Conservation (phyloP, 2,888 invertebrate species). For the Mesorhabditis spiculigera region DNA sequence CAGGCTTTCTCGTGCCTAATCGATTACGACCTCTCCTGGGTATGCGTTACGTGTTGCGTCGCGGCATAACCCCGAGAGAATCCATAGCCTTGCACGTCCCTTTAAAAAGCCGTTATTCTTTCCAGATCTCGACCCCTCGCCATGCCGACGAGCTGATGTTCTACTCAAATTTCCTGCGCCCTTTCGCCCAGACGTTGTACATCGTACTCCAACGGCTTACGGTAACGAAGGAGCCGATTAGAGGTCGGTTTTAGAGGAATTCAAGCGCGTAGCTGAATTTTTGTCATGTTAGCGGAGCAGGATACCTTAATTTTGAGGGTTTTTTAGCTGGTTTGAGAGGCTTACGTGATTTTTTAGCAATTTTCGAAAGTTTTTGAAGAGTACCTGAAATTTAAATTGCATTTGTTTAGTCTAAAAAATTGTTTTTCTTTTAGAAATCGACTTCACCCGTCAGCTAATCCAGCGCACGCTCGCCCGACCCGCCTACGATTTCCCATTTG, state of each 20-base stretch:
- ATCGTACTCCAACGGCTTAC: slow-evolving; percentile 22
- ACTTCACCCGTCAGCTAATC: slow-evolving; percentile 26
- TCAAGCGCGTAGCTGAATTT: neutral
- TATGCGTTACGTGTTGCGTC: no score
- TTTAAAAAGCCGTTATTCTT: neutral
- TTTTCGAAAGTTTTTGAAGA: no score
- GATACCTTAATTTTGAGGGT: neutral
- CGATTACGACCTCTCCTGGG: no score
- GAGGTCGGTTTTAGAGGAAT: neutral
- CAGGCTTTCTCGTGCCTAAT: no score
- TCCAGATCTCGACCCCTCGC: slow-evolving; percentile 7
- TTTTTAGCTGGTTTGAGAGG: neutral
- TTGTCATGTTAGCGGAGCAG: slow-evolving; percentile 1
- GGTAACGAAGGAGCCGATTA: slow-evolving; percentile 11
- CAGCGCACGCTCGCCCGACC: slow-evolving; percentile 17
- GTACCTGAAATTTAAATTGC: slow-evolving; percentile 6
- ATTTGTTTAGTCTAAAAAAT: neutral
- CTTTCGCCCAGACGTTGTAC: slow-evolving; percentile 43
- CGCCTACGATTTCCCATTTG: slow-evolving; percentile 14
- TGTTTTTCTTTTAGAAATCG: slow-evolving; percentile 21
- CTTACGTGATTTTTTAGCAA: neutral
- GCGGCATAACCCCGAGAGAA: no score
- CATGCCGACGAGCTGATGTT: slow-evolving; percentile 27
- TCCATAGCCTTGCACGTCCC: no score
- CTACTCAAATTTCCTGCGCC: slow-evolving; percentile 44